Base-by-base conservation (phyloP, 2,797 vertebrate genomes). In the Esox masquinongy region DNA sequence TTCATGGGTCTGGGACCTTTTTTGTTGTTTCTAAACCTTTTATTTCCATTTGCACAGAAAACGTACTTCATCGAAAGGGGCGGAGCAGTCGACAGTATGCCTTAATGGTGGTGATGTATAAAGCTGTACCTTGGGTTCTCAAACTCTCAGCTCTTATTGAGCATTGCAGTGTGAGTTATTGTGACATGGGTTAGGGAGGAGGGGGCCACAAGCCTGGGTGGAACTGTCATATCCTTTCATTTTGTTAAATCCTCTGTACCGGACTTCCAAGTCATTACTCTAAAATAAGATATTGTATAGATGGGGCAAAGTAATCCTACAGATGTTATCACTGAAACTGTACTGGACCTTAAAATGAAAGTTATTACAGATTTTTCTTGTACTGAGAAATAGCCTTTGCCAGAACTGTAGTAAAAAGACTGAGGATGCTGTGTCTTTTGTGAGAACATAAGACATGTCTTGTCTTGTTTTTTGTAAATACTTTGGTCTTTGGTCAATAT, bases 401-500 rank as follows among this genome's bases (percentile, higher is more conserved):
- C 78, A 78, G 81, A 79, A 73, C 77, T 85, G 66, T 75, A 80
- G 83, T 68, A 76, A 72, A 82, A 84, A 29, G 72, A 83, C 68
- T 68, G 61, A 82, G 70, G 75, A 74, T 80, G 76, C 82, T 36
- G 76, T 72, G 82, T 80, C 85, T 85, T 86, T 74, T 84, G 84
- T 82, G 70, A 89, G 77, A 87, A 91, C 88, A 87, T 82, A 87
- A 88, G 75, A 90, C 85, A 91, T 82, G 59, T 91, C 87, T 90
- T 88, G 85, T 82, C 82, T 90, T 91, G 85, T 86, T 92, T 92
- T 91, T 90, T 90, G 90, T 91, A 92, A 93, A 94, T 93, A 93
- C 91, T 94, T 92, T 93, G 90, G 92, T 95, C 93, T 95, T 95
- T 95, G 94, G 94, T 95, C 93, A 90, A 93, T 92, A 92, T 92